Evolutionary conservation across 2,113 vertebrate species (phyloP).

Genomic region (Riparia riparia): DNA sequence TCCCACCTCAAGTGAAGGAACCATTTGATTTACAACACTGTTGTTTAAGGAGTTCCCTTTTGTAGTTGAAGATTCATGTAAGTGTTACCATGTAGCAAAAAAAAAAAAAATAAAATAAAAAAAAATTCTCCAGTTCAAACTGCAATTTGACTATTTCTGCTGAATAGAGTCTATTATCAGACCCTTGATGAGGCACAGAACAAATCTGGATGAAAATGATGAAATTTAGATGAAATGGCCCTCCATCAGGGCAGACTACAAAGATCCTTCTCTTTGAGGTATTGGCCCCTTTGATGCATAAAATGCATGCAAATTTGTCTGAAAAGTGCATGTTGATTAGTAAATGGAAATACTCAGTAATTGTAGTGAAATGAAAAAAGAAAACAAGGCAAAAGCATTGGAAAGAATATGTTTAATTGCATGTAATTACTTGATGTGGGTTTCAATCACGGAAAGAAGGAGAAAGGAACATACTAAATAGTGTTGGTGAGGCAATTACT

Average conservation of each 20-base stretch:
- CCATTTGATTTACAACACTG: neutral
- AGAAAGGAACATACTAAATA: neutral
- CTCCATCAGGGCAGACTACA: neutral
- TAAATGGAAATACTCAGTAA: neutral
- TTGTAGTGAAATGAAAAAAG: neutral
- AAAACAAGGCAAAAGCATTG: neutral
- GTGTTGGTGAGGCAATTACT: neutral
- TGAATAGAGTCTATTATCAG: neutral
- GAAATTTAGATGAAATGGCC: neutral
- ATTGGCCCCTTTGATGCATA: neutral
- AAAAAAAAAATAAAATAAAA: neutral
- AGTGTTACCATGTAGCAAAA: neutral
- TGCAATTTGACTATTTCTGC: neutral
- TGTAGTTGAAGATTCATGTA: neutral
- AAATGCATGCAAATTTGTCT: neutral
- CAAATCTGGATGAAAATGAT: neutral
- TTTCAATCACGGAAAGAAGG: neutral
- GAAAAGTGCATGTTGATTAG: neutral
- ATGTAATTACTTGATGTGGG: neutral
- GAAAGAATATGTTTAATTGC: conserved; percentile 17
- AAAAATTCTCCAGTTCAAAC: neutral
- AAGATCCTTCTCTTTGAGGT: neutral
- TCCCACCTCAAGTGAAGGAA: neutral
- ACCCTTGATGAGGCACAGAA: neutral
- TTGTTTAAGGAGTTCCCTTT: neutral